Evolutionary conservation across 2,797 vertebrate species (phyloP), one percentile per base, ranked within the genome.

Genomic region (Microctenopoma steveboyesi): DNA sequence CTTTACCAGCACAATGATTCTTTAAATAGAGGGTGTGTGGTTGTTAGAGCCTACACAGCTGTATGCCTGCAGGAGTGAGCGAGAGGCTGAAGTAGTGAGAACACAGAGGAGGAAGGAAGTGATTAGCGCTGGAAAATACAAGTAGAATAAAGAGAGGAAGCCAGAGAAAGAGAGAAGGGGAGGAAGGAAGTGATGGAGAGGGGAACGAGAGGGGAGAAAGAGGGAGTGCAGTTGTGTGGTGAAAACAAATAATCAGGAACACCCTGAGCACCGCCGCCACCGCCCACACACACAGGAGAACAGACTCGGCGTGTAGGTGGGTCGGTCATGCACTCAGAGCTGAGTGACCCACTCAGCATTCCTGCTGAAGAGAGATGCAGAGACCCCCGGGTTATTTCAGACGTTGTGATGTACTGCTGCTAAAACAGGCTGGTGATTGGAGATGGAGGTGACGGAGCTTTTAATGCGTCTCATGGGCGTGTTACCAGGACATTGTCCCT

Each of bases 271-370:
- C 35, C 60, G 46, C 42, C 67, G 55, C 64, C 39, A 39, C 33
- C 74, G 49, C 85, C 79, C 75, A 78, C 79, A 56, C 65, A 16
- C 22, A 40, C 16, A 46, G 42, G 42, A n/a, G 58, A 42, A 33
- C 54, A 50, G 71, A 49, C 53, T 42, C 16, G 15, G 51, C 74
- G 74, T 67, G 79, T 63, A 64, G 78, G 82, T 45, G 68, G 76
- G 74, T 62, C 42, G 15, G 79, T 72, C 77, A 48, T 27, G 16
- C 71, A 53, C 82, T 76, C 63, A 14, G 16, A 58, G 58, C 70
- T 81, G 47, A 81, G 82, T 60, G 78, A 84, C 47, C 82, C 76
- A 69, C 89, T 89, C 79, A 79, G 74, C 82, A 67, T 78, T 87
- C 73, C 77, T 56, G 52, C 48, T 63, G 33, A 66, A 78, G 56